Conservation (phyloP, 2,113 vertebrate genomes). For the Microtus richardsoni region DNA sequence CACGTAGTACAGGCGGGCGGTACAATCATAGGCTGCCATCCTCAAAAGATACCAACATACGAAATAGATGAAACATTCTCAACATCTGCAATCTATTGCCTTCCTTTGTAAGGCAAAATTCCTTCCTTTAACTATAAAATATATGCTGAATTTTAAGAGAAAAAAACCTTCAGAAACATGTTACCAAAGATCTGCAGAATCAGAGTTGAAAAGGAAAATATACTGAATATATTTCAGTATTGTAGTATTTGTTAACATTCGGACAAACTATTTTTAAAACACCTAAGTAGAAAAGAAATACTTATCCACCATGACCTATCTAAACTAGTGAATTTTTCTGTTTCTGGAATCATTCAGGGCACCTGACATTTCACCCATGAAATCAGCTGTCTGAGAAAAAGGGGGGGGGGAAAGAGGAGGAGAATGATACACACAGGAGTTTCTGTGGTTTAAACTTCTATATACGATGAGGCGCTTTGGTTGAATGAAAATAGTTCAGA, state of each 20-base stretch:
- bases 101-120: constrained; percentile 4
- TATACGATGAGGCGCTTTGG: not conserved
- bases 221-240: constrained; percentile 11
- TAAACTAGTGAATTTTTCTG: not conserved
- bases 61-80: not conserved
- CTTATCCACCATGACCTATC: not conserved
- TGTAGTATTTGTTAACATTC: constrained; percentile 23
- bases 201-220: constrained; percentile 16
- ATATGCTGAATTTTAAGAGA: constrained; percentile 40
- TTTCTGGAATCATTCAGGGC: not conserved
- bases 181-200: not conserved
- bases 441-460: not conserved
- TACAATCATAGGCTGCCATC: not conserved
- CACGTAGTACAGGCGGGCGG: too few relatives aligned
- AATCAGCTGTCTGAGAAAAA: not conserved
- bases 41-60: not conserved
- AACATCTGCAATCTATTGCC: not conserved
- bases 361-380: not conserved
- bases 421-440: not conserved
- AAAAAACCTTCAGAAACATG: not conserved
- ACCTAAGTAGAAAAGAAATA: constrained; percentile 35
- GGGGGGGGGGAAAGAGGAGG: too few relatives aligned
- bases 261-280: constrained; percentile 14
- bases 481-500: constrained; percentile 31
- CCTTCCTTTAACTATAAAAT: constrained; percentile 30